Evolutionary conservation across 1,140 invertebrate species (phyloP).

Genomic region (Drosophila bifasciata): DNA sequence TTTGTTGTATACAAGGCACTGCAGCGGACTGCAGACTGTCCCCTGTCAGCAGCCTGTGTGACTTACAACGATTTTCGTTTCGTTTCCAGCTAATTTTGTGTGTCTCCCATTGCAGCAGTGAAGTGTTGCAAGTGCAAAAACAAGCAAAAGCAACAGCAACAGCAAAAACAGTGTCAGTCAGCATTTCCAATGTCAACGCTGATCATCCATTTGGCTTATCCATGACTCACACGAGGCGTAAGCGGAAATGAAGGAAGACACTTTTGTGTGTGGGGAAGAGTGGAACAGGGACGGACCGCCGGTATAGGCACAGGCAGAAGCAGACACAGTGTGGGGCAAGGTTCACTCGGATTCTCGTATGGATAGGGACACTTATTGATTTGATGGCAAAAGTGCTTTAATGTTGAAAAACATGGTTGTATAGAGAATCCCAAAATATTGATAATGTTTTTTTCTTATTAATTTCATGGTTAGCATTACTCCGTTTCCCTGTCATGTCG

Average conservation of each 20-base stretch:
- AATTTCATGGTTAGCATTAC: slow-evolving; percentile 6
- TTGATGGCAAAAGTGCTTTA: slow-evolving; percentile 19
- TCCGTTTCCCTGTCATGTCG: slow-evolving; percentile 24
- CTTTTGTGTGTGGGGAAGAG: background rate
- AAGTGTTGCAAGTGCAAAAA: slow-evolving; percentile 59
- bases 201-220: slow-evolving; percentile 73
- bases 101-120: slow-evolving; percentile 54
- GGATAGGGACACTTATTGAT: slow-evolving; percentile 24
- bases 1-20: slow-evolving; percentile 8
- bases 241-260: slow-evolving; percentile 56
- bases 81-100: slow-evolving; percentile 72
- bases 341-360: slow-evolving; percentile 16
- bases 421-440: background rate
- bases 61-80: slow-evolving; percentile 57
- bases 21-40: too few relatives aligned
- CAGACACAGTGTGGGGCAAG: slow-evolving; percentile 14
- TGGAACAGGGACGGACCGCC: background rate
- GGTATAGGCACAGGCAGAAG: background rate
- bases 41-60: slow-evolving; percentile 29
- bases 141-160: slow-evolving; percentile 11
- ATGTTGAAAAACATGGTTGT: slow-evolving; percentile 7
- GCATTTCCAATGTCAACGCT: slow-evolving; percentile 73
- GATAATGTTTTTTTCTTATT: slow-evolving; percentile 39
- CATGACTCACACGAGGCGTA: slow-evolving; percentile 58
- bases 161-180: slow-evolving; percentile 38